Conservation (phyloP, 2,113 vertebrate genomes). For the Calidris pygmaea region DNA sequence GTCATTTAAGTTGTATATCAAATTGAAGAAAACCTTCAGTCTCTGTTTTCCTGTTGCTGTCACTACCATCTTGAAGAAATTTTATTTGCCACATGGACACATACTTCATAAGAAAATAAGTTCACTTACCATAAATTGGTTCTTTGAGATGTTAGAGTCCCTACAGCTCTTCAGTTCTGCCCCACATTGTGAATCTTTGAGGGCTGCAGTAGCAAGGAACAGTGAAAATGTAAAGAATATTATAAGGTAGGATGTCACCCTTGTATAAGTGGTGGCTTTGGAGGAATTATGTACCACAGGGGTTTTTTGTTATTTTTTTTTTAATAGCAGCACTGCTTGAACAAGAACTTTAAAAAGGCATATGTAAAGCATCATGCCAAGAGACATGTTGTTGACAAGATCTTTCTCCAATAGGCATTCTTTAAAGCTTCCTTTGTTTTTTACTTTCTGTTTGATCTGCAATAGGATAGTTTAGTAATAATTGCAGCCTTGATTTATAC, state of each 20-base stretch:
- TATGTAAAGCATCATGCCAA: not conserved
- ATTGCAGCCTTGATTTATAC: not conserved
- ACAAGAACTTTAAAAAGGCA: not conserved
- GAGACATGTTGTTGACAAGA: not conserved
- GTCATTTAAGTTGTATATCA: not conserved
- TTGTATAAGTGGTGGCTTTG: not conserved
- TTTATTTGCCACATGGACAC: not conserved
- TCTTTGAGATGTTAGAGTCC: not conserved
- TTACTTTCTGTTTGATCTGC: not conserved
- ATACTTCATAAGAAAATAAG: not conserved
- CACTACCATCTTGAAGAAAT: not conserved
- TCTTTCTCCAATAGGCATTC: not conserved
- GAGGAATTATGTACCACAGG: not conserved
- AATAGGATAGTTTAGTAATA: not conserved
- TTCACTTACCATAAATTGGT: not conserved
- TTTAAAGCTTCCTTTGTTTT: not conserved
- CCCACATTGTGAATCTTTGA: not conserved
- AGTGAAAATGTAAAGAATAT: not conserved
- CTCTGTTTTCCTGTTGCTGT: not conserved
- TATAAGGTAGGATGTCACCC: not conserved
- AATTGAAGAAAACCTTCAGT: not conserved
- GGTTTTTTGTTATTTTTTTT: not conserved
- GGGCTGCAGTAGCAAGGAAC: not conserved
- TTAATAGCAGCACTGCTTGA: not conserved
- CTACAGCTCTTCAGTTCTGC: not conserved